These are phyloP conservation scores for Sitophilus oryzae DNA, from an alignment of 1,140 invertebrate genomes.

Conservation along the genomic window DNA sequence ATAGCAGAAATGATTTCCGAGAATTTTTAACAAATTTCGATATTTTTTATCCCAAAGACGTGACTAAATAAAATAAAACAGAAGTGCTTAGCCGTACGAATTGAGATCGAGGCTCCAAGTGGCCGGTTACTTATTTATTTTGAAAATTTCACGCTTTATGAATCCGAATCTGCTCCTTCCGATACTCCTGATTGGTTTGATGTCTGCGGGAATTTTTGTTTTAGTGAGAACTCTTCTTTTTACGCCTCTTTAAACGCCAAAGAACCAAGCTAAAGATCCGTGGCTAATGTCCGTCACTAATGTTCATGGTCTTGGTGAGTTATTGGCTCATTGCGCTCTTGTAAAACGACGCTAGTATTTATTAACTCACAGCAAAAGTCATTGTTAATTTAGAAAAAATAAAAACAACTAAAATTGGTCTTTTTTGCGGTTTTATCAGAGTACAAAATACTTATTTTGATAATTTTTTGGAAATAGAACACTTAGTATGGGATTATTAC, in stretches of 20 bases:
- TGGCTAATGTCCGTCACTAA: conserved; percentile 10
- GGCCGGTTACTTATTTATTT: conserved; percentile 9
- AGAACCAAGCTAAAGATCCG: conserved; percentile 10
- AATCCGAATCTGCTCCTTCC: not conserved
- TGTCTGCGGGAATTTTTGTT: conserved; percentile 6
- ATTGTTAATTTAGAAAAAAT: no score
- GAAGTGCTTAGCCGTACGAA: conserved; percentile 1
- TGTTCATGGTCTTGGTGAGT: conserved; percentile 4
- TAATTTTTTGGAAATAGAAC: no score
- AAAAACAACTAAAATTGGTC: no score
- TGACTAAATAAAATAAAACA: conserved; percentile 13
- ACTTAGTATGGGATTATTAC: no score
- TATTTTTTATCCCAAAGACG: conserved; percentile 7
- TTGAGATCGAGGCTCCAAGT: not conserved
- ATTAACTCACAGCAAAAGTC: no score
- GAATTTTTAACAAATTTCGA: conserved; percentile 6
- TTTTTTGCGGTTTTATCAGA: no score
- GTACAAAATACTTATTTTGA: no score
- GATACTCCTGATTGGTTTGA: conserved; percentile 8
- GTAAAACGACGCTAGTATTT: no score
- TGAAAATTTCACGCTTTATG: conserved; percentile 15
- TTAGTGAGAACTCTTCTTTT: conserved; percentile 10
- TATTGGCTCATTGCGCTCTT: no score
- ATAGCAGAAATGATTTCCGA: not conserved
- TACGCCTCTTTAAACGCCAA: conserved; percentile 4